A percentile compares a stretch with the other conserved stretches of the same genome.
Evolutionary conservation across 1,140 invertebrate genomes (phyloP).

Genomic region (Aphis gossypii): DNA sequence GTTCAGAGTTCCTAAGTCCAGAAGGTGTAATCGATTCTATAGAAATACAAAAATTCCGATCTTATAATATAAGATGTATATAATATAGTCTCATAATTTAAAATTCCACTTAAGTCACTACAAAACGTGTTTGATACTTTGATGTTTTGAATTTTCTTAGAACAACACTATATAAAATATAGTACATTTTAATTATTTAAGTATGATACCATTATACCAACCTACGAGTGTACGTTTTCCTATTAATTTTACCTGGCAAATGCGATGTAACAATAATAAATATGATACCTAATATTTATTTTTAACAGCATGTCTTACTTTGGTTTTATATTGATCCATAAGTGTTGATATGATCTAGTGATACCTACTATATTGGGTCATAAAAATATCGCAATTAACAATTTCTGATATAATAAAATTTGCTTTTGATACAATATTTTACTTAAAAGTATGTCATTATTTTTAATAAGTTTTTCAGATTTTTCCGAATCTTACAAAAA

Average conservation of each 20-base stretch:
- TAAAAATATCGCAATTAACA: too few species aligned
- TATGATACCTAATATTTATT: background rate
- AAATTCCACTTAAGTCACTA: background rate
- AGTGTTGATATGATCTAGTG: too few species aligned
- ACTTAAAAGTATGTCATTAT: too few species aligned
- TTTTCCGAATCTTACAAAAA: too few species aligned
- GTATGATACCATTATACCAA: background rate
- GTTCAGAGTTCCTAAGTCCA: too few species aligned
- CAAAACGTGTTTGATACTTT: background rate
- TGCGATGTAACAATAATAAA: background rate
- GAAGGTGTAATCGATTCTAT: background rate
- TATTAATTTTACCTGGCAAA: background rate
- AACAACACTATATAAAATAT: background rate
- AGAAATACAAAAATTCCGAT: background rate
- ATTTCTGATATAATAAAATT: too few species aligned
- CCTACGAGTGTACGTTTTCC: background rate
- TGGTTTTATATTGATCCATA: too few species aligned
- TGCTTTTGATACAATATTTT: background rate
- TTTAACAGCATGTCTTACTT: background rate
- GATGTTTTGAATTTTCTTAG: background rate
- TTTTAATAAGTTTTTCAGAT: background rate
- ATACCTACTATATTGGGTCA: too few species aligned
- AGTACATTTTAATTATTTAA: background rate
- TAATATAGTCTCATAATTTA: background rate
- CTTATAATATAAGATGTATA: background rate